Conservation (phyloP, 2,888 invertebrate species). For the Cheilosia vulpina region DNA sequence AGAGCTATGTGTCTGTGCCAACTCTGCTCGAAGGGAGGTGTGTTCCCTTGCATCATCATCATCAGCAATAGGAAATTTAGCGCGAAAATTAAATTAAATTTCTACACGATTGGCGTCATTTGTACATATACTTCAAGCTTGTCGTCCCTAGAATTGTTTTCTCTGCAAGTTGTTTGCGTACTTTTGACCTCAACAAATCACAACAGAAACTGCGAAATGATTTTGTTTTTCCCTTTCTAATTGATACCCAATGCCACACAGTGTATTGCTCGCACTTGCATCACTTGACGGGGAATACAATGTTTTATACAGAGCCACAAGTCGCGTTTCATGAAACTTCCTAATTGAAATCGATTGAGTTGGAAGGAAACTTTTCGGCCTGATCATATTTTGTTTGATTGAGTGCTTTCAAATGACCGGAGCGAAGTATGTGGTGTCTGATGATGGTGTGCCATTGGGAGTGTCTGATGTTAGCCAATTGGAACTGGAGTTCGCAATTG, state of each 20-base stretch:
- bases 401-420: conserved; percentile 22
- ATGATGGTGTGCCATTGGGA: conserved; percentile 31
- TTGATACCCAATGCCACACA: conserved; percentile 62
- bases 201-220: conserved; percentile 36
- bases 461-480: conserved; percentile 50
- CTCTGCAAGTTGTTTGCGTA: conserved; percentile 2
- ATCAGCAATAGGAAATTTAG: conserved; percentile 10
- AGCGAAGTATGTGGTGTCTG: neutral
- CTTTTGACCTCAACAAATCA: conserved; percentile 69
- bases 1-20: conserved; percentile 60
- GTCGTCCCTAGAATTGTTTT: conserved; percentile 10
- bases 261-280: conserved; percentile 29
- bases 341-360: conserved; percentile 43
- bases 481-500: conserved; percentile 21
- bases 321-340: conserved; percentile 52
- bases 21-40: conserved; percentile 70
- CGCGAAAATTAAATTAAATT: conserved; percentile 48
- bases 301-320: conserved; percentile 7
- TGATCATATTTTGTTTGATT: conserved; percentile 33
- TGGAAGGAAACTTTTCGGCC: conserved; percentile 35
- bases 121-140: conserved; percentile 8
- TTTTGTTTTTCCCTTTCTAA: conserved; percentile 49
- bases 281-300: conserved; percentile 23
- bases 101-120: conserved; percentile 66
- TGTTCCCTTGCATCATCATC: conserved; percentile 70